Conservation (phyloP, 2,797 vertebrate genomes). For the Chelon labrosus region DNA sequence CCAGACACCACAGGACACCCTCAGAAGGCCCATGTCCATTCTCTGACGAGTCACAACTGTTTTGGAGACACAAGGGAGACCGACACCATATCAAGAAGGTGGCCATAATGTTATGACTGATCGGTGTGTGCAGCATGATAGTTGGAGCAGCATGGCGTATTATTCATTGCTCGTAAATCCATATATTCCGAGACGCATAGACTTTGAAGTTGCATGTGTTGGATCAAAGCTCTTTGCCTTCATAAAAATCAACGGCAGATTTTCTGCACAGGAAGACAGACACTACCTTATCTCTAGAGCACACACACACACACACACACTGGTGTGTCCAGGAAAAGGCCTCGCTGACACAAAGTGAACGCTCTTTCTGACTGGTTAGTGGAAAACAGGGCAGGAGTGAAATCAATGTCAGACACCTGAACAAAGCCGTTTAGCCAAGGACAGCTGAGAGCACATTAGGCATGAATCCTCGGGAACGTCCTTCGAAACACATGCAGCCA, state of each 20-base stretch:
- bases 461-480: constrained; percentile 68
- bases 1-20: too few species aligned
- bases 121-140: constrained; percentile 14
- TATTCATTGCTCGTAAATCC: constrained; percentile 4
- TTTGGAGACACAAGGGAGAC: too few species aligned
- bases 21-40: too few species aligned
- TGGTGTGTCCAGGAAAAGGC: constrained; percentile 9
- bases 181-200: constrained; percentile 11
- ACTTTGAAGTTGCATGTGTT: constrained; percentile 6
- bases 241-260: constrained; percentile 8
- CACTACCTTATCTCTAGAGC: background rate
- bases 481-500: constrained; percentile 70
- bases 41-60: too few species aligned
- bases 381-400: constrained; percentile 45
- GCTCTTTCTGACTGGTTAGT: constrained; percentile 21
- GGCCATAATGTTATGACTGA: too few species aligned
- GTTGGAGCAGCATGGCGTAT: background rate
- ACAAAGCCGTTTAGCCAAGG: constrained; percentile 70
- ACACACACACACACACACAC: background rate
- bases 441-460: constrained; percentile 70
- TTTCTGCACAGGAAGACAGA: constrained; percentile 18
- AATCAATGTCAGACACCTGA: constrained; percentile 69
- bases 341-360: constrained; percentile 19
- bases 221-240: constrained; percentile 12
- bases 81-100: too few species aligned